Percentiles rank a stretch among this genome's conserved stretches.
Conservation (phyloP, 2,113 vertebrate species). For the Alosa alosa region DNA sequence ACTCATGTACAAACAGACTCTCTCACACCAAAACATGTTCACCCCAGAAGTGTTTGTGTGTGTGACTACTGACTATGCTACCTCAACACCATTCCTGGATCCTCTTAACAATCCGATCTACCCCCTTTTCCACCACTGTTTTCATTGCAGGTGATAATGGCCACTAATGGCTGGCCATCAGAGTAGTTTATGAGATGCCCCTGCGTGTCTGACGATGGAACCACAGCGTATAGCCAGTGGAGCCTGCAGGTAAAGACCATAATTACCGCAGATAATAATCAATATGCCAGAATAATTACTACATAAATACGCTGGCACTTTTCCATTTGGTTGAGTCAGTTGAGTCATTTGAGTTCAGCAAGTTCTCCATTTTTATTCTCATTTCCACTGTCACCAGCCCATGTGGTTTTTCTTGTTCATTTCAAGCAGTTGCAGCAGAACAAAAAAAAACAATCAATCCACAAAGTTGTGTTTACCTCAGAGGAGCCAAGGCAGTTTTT, state of each 20-base stretch:
- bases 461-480: neutral
- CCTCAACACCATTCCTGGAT: neutral
- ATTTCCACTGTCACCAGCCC: neutral
- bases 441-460: neutral
- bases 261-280: conserved; percentile 1
- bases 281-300: conserved; percentile 3
- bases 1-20: no score
- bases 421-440: neutral
- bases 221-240: neutral
- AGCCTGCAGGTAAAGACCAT: neutral
- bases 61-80: neutral
- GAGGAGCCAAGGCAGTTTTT: neutral
- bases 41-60: neutral
- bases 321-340: neutral
- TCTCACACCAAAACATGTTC: no score
- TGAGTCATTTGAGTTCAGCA: neutral
- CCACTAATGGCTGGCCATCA: neutral
- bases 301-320: conserved; percentile 5
- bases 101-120: no score
- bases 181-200: neutral
- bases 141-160: neutral
- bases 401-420: conserved; percentile 1
- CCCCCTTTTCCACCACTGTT: neutral
- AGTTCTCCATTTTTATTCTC: neutral
- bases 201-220: neutral